Evolutionary conservation across 2,888 invertebrate genomes (phyloP).

Genomic region (Hydroisotoma schaefferi): DNA sequence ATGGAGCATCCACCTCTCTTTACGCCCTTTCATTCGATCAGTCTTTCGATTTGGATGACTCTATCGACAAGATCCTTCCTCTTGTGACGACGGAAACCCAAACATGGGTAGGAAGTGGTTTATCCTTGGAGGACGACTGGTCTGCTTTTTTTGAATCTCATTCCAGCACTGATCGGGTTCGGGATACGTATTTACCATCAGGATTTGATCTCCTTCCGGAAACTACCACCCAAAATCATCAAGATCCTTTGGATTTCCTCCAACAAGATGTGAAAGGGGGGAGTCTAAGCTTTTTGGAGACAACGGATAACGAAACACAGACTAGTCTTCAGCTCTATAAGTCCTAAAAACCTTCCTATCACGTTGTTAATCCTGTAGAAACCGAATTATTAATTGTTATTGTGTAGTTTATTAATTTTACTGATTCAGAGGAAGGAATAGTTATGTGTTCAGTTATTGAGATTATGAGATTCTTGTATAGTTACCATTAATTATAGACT

Average conservation of each 20-base stretch:
- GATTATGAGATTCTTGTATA: too few relatives aligned
- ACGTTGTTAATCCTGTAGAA: too few relatives aligned
- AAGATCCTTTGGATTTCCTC: not conserved
- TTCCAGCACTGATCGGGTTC: not conserved
- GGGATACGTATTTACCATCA: not conserved
- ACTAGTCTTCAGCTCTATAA: constrained; percentile 12
- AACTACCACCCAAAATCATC: too few relatives aligned
- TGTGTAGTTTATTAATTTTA: too few relatives aligned
- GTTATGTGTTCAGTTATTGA: too few relatives aligned
- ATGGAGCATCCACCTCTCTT: not conserved
- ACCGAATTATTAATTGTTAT: too few relatives aligned
- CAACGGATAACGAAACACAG: constrained; percentile 41
- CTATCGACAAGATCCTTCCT: constrained; percentile 13
- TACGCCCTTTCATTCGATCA: not conserved
- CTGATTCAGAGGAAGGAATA: too few relatives aligned
- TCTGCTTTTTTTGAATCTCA: not conserved
- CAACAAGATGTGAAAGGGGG: not conserved
- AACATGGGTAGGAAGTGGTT: constrained; percentile 15
- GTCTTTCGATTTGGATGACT: constrained; percentile 12
- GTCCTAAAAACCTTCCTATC: not conserved
- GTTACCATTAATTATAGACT: too few relatives aligned
- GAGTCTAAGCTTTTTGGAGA: constrained; percentile 28
- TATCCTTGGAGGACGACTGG: not conserved
- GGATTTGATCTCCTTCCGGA: too few relatives aligned
- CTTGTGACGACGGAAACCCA: constrained; percentile 34